These are phyloP conservation scores for Drosophila kuntzei DNA, from an alignment of 2,888 invertebrate genomes.

Conservation along the genomic window DNA sequence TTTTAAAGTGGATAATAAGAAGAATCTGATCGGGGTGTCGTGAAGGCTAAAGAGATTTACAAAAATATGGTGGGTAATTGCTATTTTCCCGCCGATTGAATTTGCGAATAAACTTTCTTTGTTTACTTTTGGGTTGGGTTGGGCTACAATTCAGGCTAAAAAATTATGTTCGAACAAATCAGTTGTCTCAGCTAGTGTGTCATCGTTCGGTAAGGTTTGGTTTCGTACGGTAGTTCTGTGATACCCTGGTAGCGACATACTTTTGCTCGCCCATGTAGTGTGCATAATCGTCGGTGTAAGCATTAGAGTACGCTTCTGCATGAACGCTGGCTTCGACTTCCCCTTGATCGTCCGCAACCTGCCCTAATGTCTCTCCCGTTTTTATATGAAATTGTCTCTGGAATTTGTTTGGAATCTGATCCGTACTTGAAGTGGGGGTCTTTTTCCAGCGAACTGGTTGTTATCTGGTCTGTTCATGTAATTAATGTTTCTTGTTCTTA, in stretches of 20 bases:
- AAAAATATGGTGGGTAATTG: too few species aligned
- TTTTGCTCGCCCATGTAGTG: neutral
- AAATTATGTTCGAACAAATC: neutral
- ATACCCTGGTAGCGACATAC: neutral
- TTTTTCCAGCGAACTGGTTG: neutral
- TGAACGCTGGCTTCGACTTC: neutral
- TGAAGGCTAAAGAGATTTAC: too few species aligned
- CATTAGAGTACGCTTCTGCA: neutral
- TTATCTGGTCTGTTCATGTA: neutral
- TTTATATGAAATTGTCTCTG: neutral
- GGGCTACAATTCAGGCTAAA: neutral
- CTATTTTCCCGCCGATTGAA: too few species aligned
- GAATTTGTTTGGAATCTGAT: neutral
- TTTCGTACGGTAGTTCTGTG: neutral
- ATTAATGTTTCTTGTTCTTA: neutral
- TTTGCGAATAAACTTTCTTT: too few species aligned
- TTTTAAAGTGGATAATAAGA: too few species aligned
- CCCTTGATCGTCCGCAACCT: too few species aligned
- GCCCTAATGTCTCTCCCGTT: neutral
- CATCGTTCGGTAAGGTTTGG: neutral
- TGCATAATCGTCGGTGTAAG: neutral
- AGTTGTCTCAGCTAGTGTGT: neutral
- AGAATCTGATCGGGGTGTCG: too few species aligned
- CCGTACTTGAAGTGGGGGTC: neutral
- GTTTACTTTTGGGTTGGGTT: too few species aligned